phyloP scores from a whole-genome alignment of 1,140 invertebrate genomes.

The Drosophila leontia region DNA sequence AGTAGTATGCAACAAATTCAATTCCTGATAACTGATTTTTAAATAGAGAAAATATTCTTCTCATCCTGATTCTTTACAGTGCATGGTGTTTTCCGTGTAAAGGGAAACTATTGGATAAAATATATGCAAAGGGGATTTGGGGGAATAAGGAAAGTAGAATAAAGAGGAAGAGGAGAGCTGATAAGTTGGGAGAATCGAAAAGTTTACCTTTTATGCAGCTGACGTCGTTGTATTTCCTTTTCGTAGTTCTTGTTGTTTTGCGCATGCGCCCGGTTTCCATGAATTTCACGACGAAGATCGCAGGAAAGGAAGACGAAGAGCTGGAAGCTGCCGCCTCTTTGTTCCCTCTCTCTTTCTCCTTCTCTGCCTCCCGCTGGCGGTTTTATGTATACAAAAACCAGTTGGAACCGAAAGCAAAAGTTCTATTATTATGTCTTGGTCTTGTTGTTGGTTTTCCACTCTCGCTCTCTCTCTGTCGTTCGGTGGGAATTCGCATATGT shows the following conservation, averaged over 20 bases:
- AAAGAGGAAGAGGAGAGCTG: slow-evolving; percentile 8
- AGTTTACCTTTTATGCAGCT: slow-evolving; percentile 59
- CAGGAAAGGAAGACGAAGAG: slow-evolving; percentile 34
- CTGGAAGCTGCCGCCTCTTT: slow-evolving; percentile 46
- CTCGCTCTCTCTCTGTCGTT: slow-evolving; percentile 53
- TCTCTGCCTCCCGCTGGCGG: slow-evolving; percentile 11
- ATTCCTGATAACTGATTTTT: not conserved
- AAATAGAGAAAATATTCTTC: not conserved
- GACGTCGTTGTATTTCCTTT: slow-evolving; percentile 28
- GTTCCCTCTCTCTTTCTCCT: slow-evolving; percentile 16
- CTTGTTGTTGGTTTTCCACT: slow-evolving; percentile 49
- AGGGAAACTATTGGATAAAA: slow-evolving; percentile 12
- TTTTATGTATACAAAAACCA: slow-evolving; percentile 71
- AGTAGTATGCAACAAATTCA: too few relatives aligned
- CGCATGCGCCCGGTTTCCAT: slow-evolving; percentile 71
- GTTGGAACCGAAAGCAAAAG: slow-evolving; percentile 83
- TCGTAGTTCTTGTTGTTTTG: slow-evolving; percentile 43
- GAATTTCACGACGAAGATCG: slow-evolving; percentile 64
- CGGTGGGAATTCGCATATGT: slow-evolving; percentile 48
- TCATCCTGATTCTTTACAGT: not conserved
- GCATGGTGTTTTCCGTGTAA: slow-evolving; percentile 2
- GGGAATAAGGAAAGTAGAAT: not conserved
- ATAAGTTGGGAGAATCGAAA: slow-evolving; percentile 11
- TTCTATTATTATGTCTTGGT: slow-evolving; percentile 72
- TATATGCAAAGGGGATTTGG: slow-evolving; percentile 7